Conservation (phyloP, 1,140 invertebrate species). For the Palaemon carinicauda region DNA sequence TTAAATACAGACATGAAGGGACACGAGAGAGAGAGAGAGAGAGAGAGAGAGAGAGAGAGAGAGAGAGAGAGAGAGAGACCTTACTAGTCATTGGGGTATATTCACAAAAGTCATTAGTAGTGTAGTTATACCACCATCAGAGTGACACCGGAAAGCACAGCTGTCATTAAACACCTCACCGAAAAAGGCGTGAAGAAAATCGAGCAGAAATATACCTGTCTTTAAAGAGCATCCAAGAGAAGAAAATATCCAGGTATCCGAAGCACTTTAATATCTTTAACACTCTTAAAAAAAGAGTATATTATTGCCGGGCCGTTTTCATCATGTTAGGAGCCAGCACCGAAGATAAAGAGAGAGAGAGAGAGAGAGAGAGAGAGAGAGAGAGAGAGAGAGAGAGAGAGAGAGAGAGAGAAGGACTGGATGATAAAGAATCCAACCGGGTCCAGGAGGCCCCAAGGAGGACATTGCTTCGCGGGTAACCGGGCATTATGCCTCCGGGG, state of each 20-base stretch:
- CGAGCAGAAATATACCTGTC: not conserved
- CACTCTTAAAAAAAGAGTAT: too few relatives aligned
- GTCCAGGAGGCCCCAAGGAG: constrained; percentile 43
- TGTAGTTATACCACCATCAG: not conserved
- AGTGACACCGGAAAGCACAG: not conserved
- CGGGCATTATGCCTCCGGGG: too few relatives aligned
- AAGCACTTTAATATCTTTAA: too few relatives aligned
- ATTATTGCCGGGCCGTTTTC: too few relatives aligned
- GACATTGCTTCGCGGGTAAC: too few relatives aligned
- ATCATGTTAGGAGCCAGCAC: too few relatives aligned
- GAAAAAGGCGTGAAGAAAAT: not conserved
- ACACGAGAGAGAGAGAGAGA: not conserved
- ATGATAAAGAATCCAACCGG: constrained; percentile 32
- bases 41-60: not conserved
- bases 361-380: not conserved
- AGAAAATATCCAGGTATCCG: too few relatives aligned
- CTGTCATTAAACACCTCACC: not conserved
- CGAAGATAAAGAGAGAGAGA: not conserved
- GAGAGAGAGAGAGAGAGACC: not conserved
- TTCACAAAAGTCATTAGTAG: not conserved
- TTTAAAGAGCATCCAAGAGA: too few relatives aligned
- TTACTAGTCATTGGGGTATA: not conserved
- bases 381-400: not conserved
- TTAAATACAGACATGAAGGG: not conserved
- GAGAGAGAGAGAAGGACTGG: not conserved